These are phyloP conservation scores for Mastomys natalensis DNA, from an alignment of 2,113 vertebrate species.

Conservation along the genomic window DNA sequence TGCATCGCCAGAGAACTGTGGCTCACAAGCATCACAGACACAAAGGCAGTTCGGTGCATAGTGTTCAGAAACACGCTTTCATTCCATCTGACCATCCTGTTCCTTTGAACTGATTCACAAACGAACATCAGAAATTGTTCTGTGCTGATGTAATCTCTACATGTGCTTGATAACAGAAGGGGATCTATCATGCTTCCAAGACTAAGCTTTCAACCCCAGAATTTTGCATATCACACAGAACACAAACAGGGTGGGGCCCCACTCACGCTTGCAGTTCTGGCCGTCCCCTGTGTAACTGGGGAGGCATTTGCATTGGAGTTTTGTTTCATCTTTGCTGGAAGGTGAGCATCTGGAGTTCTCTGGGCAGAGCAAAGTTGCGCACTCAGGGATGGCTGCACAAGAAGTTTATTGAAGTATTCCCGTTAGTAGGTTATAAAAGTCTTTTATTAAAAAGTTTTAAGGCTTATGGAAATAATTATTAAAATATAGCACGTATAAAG, in stretches of 20 bases:
- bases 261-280: constrained; percentile 91
- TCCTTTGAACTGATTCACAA: not conserved
- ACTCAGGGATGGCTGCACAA: constrained; percentile 86
- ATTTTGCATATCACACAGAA: no score
- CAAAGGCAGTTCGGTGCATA: not conserved
- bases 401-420: not conserved
- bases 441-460: not conserved
- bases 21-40: not conserved
- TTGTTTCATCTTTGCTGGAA: constrained; percentile 73
- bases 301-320: constrained; percentile 90
- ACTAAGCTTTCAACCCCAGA: not conserved
- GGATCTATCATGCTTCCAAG: not conserved
- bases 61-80: not conserved
- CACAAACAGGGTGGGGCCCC: not conserved
- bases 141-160: not conserved
- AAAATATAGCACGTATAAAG: not conserved
- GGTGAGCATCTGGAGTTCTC: constrained; percentile 89
- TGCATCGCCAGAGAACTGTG: not conserved
- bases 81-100: not conserved
- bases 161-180: not conserved
- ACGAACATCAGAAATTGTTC: not conserved
- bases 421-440: not conserved
- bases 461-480: not conserved
- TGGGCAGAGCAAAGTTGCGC: constrained; percentile 88
- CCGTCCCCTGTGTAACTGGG: constrained; percentile 85